Evolutionary conservation across 2,797 vertebrate species (phyloP), one percentile per base, ranked within the genome.

Genomic region (Anomalospiza imberbis): DNA sequence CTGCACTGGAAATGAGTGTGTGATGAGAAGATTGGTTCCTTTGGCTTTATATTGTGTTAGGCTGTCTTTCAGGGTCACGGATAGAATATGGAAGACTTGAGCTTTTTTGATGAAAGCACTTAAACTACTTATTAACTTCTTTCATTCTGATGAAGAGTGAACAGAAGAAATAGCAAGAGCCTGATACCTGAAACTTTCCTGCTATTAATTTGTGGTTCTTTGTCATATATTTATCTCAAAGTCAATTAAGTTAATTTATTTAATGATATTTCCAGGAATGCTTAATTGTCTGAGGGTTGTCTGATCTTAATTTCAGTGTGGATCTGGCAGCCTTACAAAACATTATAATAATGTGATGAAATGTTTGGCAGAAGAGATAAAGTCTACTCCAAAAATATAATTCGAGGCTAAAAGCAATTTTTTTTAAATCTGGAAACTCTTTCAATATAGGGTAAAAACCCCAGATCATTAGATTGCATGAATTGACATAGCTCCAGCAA

Each of bases 301-400:
- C 81, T 95, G 88, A 74, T 91, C 84, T 93, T 90, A 81, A 76
- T 85, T 53, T 96, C 10, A 3, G 9, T 79, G 68, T 88, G 38
- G 54, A 80, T 87, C 75, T 96, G 93, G 81, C 94, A 93, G 63
- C 38, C 42, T 83, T 92, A 74, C 74, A 87, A 93, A 95, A 91
- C 28, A 7, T 87, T 95, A 94, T 94, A 88, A 93, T 48, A 85
- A 77, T 75, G 92, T 95, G 93, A 93, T 96, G 89, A 95, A 95
- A 97, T 91, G 74, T 87, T 95, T 88, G 85, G 62, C 60, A 87
- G 48, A 92, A 75, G 32, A 84, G 62, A 84, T 86, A 88, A 85
- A 31, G 22, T 86, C 55, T 84, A 78, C 36, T 53, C 24, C n/a
- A 38, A 80, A 96, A 88, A 58, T 74, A 89, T 85, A 67, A 63